These are phyloP conservation scores for Scaptomyza reducta DNA, from an alignment of 2,888 invertebrate genomes.

Conservation along the genomic window DNA sequence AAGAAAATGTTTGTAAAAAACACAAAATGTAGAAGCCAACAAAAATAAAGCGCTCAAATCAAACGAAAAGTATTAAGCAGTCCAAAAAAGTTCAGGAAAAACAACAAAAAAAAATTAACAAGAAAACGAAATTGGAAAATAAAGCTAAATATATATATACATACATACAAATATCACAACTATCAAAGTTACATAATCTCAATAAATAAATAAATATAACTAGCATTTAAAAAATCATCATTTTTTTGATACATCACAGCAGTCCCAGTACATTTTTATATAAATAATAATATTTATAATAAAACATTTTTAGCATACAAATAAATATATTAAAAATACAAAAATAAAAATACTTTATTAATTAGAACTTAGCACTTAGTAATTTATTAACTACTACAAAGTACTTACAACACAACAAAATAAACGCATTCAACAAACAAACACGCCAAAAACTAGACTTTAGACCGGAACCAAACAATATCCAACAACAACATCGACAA, in stretches of 20 bases:
- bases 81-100: conserved; percentile 60
- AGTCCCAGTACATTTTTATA: conserved; percentile 18
- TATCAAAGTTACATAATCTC: conserved; percentile 50
- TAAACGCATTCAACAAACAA: conserved; percentile 33
- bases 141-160: conserved; percentile 17
- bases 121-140: conserved; percentile 25
- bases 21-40: conserved; percentile 45
- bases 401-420: conserved; percentile 60
- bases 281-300: background rate
- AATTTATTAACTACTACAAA: conserved; percentile 73
- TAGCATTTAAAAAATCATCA: conserved; percentile 31
- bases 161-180: conserved; percentile 26
- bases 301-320: conserved; percentile 16
- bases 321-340: conserved; percentile 8
- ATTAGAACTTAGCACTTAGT: conserved; percentile 61
- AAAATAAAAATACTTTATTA: conserved; percentile 43
- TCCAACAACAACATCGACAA: conserved; percentile 18
- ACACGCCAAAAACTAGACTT: conserved; percentile 77
- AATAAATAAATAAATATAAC: conserved; percentile 25
- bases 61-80: conserved; percentile 59
- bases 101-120: no score
- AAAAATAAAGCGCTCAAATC: conserved; percentile 54
- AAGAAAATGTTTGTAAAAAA: conserved; percentile 44
- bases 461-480: conserved; percentile 41
- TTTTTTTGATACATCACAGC: conserved; percentile 44